Evolutionary conservation across 2,888 invertebrate genomes (phyloP).

Genomic region (Brenthis ino): DNA sequence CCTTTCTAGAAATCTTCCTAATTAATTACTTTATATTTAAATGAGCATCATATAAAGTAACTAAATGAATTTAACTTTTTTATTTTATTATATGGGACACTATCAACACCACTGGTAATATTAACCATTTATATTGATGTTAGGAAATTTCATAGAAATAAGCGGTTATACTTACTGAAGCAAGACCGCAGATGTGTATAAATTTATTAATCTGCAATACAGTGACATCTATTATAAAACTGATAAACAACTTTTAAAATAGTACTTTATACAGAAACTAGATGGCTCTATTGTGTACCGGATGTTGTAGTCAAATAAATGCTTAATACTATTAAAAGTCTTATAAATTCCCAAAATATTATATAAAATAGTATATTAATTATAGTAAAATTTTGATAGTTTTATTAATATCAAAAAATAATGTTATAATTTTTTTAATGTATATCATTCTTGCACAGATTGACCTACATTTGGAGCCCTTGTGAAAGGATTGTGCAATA

Average conservation of each 20-base stretch:
- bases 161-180: too few species aligned
- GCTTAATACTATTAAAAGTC: slow-evolving; percentile 21
- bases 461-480: slow-evolving; percentile 82
- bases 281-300: slow-evolving; percentile 47
- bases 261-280: slow-evolving; percentile 16
- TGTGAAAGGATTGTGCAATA: slow-evolving; percentile 83
- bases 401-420: not conserved
- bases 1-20: too few species aligned
- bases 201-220: too few species aligned
- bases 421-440: slow-evolving; percentile 42
- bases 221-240: slow-evolving; percentile 14
- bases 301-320: slow-evolving; percentile 39
- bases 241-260: not conserved
- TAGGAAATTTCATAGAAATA: too few species aligned
- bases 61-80: too few species aligned
- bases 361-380: not conserved
- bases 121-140: too few species aligned
- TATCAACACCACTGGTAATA: too few species aligned
- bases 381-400: not conserved
- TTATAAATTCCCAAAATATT: slow-evolving; percentile 13
- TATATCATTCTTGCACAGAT: slow-evolving; percentile 71
- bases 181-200: too few species aligned
- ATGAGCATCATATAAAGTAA: too few species aligned
- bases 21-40: too few species aligned
- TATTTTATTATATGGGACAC: too few species aligned